phyloP scores from a whole-genome alignment of 2,797 vertebrate species.

The Poeciliopsis paucimaculata region DNA sequence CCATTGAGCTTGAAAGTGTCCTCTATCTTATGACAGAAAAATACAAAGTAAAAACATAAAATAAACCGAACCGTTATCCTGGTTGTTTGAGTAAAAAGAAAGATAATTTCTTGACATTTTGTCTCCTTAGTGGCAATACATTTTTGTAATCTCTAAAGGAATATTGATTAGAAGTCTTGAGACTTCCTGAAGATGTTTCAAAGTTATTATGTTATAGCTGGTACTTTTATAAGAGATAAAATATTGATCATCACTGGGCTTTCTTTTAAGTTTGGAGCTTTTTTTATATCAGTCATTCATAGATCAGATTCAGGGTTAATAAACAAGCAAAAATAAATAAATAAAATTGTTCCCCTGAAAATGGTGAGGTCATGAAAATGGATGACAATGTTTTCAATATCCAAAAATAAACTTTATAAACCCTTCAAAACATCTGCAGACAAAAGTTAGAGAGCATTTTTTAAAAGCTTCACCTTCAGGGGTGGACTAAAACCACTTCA shows the following conservation, averaged over 20 bases:
- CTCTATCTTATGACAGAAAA: background rate
- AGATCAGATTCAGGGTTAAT: background rate
- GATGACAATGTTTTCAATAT: background rate
- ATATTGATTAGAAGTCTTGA: background rate
- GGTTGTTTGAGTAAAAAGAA: background rate
- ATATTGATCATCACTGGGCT: background rate
- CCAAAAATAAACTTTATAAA: background rate
- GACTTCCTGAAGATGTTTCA: background rate
- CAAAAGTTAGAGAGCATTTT: background rate
- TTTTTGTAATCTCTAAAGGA: background rate
- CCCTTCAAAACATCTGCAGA: background rate
- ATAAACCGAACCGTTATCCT: background rate
- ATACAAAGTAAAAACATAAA: slow-evolving; percentile 1
- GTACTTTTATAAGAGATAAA: background rate
- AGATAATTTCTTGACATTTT: background rate
- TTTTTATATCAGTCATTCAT: background rate
- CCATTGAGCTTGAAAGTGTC: background rate
- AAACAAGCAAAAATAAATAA: background rate
- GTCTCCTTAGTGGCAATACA: background rate
- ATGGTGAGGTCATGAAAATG: background rate
- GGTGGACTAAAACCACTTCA: background rate
- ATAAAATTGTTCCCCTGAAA: background rate
- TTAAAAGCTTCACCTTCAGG: background rate
- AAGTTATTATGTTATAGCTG: background rate
- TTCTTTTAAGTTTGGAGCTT: background rate